Conservation (phyloP, 23 tunicate genomes). For the Styela plicata region DNA sequence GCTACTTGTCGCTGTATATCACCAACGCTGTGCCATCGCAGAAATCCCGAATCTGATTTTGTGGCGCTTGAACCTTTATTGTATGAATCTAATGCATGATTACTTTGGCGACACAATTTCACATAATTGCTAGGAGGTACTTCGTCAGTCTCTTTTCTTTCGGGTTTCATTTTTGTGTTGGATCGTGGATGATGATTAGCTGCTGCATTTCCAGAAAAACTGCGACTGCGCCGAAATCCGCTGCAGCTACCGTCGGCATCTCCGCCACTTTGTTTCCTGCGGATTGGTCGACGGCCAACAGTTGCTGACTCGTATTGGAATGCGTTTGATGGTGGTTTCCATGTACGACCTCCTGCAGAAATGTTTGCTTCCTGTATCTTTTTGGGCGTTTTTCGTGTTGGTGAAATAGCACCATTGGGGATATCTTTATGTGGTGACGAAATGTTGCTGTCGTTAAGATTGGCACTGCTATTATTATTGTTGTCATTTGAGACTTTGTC, state of each 20-base stretch:
- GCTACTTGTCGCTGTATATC: slow-evolving; percentile 19
- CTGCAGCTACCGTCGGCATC: not conserved
- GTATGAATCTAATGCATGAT: not conserved
- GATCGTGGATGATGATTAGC: not conserved
- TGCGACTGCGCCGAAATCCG: not conserved
- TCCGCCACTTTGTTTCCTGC: not conserved
- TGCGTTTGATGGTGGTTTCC: not conserved
- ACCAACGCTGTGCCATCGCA: slow-evolving; percentile 25
- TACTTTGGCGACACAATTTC: slow-evolving; percentile 15
- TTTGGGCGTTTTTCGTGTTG: not conserved
- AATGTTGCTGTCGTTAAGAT: not conserved
- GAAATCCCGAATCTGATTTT: not conserved
- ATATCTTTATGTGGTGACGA: not conserved
- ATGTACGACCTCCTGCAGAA: not conserved
- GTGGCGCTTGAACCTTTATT: not conserved
- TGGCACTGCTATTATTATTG: not conserved
- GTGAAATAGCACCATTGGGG: not conserved
- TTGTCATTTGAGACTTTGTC: slow-evolving; percentile 6
- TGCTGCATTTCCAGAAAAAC: slow-evolving; percentile 1
- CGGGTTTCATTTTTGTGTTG: not conserved
- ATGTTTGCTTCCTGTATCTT: not conserved
- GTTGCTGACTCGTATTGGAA: slow-evolving; percentile 11
- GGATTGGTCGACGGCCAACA: slow-evolving; percentile 1
- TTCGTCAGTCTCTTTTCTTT: not conserved
- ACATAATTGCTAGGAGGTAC: slow-evolving; percentile 13